Base-by-base conservation (phyloP, 2,113 vertebrate species). In the Cynoglossus semilaevis region DNA sequence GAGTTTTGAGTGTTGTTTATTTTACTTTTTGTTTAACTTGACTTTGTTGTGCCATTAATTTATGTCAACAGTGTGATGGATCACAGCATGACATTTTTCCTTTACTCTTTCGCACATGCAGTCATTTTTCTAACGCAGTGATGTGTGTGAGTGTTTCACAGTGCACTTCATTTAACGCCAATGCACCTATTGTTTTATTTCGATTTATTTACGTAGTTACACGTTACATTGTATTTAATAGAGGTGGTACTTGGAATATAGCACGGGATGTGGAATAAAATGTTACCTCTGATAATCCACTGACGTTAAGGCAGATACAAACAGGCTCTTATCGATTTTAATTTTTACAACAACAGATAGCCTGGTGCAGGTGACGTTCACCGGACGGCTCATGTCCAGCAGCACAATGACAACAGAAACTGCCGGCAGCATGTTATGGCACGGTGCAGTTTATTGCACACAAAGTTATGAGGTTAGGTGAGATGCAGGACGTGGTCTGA, bases 301-400 rank as follows among this genome's bases (percentile, higher is more conserved):
- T 93, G 92, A 94, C 92, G 92, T 86, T 89, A 91, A 92, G 92
- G 63, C 82, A 82, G 84, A 78, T 88, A 91, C 91, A 92, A 93
- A 93, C 90, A 88, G 87, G 69, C 84, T 74, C 71, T 76, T 90
- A 94, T 93, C 90, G 92, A 94, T 93, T 88, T 92, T 92, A 92
- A 91, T n/a, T n/a, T n/a, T n/a, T n/a, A n/a, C 90, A 87, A 84
- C 88, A 90, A 79, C 91, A 88, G 88, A 89, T 76, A 72, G 67
- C 63, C 70, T 83, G 11, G 10, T 41, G 67, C 90, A 92, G 90
- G 92, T 93, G 93, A 91, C 80, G 70, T 54, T 82, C 64, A 55
- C 73, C 68, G 51, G 58, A 70, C 69, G 7, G 43, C 46, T 44
- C 38, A 13, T 13, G 63, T 68, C 72, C 70, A 74, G 80, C 48